Conservation (phyloP, 2,113 vertebrate genomes). For the Festucalex cinctus region DNA sequence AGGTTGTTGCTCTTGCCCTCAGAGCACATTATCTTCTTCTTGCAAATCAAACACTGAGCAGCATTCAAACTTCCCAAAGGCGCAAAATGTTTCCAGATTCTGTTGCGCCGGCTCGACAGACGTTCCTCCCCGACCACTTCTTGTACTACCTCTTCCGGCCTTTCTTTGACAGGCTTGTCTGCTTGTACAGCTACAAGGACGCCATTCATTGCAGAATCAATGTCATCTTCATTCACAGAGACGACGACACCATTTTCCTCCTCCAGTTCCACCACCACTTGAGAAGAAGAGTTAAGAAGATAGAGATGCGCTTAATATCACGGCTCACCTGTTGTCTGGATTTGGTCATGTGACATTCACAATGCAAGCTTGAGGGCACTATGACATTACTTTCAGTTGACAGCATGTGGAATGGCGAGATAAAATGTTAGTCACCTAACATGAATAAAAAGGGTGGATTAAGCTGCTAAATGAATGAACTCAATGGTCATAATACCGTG, state of each 20-base stretch:
- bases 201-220: constrained; percentile 6
- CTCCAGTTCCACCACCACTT: constrained; percentile 45
- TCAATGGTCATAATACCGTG: too few relatives aligned
- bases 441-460: too few relatives aligned
- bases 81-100: constrained; percentile 64
- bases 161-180: background rate
- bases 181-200: background rate
- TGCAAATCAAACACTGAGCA: constrained; percentile 62
- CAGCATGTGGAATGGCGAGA: too few relatives aligned
- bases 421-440: too few relatives aligned
- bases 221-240: constrained; percentile 25
- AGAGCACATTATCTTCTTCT: constrained; percentile 59
- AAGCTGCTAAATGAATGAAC: too few relatives aligned
- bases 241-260: constrained; percentile 27
- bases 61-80: constrained; percentile 45
- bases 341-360: background rate
- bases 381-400: too few relatives aligned
- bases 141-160: background rate
- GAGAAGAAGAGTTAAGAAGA: constrained; percentile 12
- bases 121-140: background rate
- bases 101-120: constrained; percentile 34
- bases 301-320: background rate
- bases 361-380: too few relatives aligned
- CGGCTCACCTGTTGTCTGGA: background rate
- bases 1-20: constrained; percentile 62